Conservation (phyloP, 2,888 invertebrate species). For the Idaea biselata region DNA sequence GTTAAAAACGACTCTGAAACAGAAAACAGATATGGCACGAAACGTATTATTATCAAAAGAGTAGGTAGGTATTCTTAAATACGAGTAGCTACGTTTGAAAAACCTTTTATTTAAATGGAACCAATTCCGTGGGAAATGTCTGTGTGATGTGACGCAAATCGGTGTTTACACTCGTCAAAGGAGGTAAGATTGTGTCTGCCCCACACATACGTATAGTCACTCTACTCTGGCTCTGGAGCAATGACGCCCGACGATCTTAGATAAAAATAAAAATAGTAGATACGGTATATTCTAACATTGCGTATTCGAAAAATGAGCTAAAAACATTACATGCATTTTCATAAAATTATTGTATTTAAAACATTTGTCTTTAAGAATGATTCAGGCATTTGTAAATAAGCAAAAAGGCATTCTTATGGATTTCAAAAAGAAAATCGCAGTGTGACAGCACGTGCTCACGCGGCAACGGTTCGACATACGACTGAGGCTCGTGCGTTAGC, state of each 20-base stretch:
- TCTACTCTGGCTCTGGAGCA: slow-evolving; percentile 32
- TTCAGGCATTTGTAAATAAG: too few species aligned
- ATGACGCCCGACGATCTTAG: slow-evolving; percentile 51
- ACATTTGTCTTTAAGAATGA: too few species aligned
- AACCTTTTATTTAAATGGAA: slow-evolving; percentile 8
- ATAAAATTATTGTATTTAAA: too few species aligned
- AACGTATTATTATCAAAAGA: neutral
- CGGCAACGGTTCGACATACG: too few species aligned
- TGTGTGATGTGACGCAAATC: slow-evolving; percentile 29
- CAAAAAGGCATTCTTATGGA: too few species aligned
- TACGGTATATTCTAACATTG: too few species aligned
- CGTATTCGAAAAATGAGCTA: too few species aligned
- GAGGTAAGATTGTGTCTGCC: slow-evolving; percentile 41
- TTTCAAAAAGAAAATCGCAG: too few species aligned
- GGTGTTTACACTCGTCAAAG: slow-evolving; percentile 47
- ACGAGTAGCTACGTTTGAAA: neutral
- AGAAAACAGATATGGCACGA: neutral
- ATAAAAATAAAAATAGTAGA: too few species aligned
- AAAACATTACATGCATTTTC: too few species aligned
- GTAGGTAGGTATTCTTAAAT: slow-evolving; percentile 2
- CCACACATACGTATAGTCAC: slow-evolving; percentile 50
- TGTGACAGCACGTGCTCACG: too few species aligned
- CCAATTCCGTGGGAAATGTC: slow-evolving; percentile 20
- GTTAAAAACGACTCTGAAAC: neutral
- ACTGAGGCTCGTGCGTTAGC: too few species aligned